Evolutionary conservation across 2,797 vertebrate species (phyloP), one percentile per base, ranked within the genome.

Genomic region (Rhinophrynus dorsalis): DNA sequence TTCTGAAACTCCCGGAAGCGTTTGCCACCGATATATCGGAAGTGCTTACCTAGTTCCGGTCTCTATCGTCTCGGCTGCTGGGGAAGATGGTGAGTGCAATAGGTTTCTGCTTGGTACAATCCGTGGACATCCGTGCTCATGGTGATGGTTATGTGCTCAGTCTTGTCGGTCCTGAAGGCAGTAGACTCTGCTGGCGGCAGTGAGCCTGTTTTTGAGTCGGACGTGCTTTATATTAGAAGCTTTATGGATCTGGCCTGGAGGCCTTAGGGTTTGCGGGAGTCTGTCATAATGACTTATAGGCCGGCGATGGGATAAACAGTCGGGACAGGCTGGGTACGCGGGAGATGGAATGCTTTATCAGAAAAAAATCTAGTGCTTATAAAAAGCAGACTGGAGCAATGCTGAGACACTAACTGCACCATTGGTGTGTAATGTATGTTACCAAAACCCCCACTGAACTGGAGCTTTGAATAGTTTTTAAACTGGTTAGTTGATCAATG

Each of bases 51-150:
- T 61, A 15, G 2, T 82, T 82, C 80, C 83, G 87, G 76, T 21
- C 93, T 94, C 88, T 94, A 91, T 85, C 85, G 83, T 85, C 71
- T 79, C 78, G 71, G 85, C 80, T 82, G 68, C 81, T 59, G 78
- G 78, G 80, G 32, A 92, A 88, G 84, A 94, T 95, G 94, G 93
- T 94, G 79, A 85, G 92, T 26, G 1, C 0, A 0, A 1, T 0
- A 10, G 0, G 17, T 23, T 0, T 0, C 3, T 40, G 40, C 15
- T 44, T 3, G 1, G 1, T 7, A 1, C 72, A 70, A 94, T 95
- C 93, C 23, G 3, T 1, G 0, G 77, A 79, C 91, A 94, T 94
- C 93, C 6, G 9, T 1, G 1, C 5, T 3, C 1, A 5, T 0
- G 0, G 2, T 6, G 7, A 4, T 6, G 18, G 1, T 0, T 5